Percentiles rank a stretch among this genome's conserved stretches.
These are phyloP conservation scores for Psylliodes chrysocephalus DNA, from an alignment of 2,888 invertebrate genomes.

Conservation along the genomic window DNA sequence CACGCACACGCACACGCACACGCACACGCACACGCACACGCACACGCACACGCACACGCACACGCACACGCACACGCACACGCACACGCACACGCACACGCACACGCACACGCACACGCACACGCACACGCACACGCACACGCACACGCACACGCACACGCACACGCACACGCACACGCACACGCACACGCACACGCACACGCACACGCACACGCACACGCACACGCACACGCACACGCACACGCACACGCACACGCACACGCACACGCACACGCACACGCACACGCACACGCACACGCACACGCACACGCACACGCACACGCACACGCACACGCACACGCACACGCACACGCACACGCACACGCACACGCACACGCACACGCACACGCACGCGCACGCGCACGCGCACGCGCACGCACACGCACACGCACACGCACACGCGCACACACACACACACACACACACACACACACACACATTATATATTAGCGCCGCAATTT, in stretches of 20 bases:
- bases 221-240: constrained; percentile 8
- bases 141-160: constrained; percentile 6
- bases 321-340: no score
- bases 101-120: constrained; percentile 8
- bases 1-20: constrained; percentile 4
- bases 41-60: constrained; percentile 8
- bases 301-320: no score
- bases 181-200: constrained; percentile 8
- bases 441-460: no score
- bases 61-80: constrained; percentile 8
- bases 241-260: constrained; percentile 8
- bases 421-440: no score
- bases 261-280: no score
- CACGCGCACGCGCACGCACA: no score
- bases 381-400: no score
- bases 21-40: constrained; percentile 6
- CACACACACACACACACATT: no score
- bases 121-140: constrained; percentile 8
- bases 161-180: constrained; percentile 8
- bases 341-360: no score
- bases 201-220: constrained; percentile 6
- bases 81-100: constrained; percentile 6
- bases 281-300: no score
- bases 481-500: no score
- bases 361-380: no score